Conservation (phyloP, 1,140 invertebrate genomes). For the Apis mellifera region DNA sequence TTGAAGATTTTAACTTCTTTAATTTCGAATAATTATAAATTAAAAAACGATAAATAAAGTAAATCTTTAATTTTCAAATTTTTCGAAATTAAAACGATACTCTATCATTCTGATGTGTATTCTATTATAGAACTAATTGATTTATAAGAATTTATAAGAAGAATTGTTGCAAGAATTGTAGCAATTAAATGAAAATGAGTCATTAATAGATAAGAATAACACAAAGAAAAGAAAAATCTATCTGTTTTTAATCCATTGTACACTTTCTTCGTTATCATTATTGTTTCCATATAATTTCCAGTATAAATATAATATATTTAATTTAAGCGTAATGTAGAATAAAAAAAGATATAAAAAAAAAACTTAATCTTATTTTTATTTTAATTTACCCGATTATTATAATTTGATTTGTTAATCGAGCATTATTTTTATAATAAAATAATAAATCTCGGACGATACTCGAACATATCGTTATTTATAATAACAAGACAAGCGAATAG, state of each 20-base stretch:
- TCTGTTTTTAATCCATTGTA: too few relatives aligned
- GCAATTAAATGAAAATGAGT: not conserved
- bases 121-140: not conserved
- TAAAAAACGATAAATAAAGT: not conserved
- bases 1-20: not conserved
- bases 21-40: not conserved
- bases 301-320: too few relatives aligned
- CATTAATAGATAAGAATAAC: constrained; percentile 1
- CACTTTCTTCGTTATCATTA: not conserved
- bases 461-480: constrained; percentile 45
- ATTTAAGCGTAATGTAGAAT: not conserved
- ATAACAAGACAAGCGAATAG: constrained; percentile 20
- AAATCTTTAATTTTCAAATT: not conserved
- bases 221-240: not conserved
- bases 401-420: constrained; percentile 30
- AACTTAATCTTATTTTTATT: constrained; percentile 34
- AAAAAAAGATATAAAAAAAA: constrained; percentile 17
- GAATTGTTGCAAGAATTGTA: not conserved
- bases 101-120: too few relatives aligned
- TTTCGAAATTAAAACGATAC: too few relatives aligned
- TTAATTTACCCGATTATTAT: constrained; percentile 6
- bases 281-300: not conserved
- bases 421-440: not conserved
- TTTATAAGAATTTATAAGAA: too few relatives aligned
- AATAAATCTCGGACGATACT: not conserved